Evolutionary conservation across 2,888 invertebrate genomes (phyloP).

Genomic region (Cyaniris semiargus): DNA sequence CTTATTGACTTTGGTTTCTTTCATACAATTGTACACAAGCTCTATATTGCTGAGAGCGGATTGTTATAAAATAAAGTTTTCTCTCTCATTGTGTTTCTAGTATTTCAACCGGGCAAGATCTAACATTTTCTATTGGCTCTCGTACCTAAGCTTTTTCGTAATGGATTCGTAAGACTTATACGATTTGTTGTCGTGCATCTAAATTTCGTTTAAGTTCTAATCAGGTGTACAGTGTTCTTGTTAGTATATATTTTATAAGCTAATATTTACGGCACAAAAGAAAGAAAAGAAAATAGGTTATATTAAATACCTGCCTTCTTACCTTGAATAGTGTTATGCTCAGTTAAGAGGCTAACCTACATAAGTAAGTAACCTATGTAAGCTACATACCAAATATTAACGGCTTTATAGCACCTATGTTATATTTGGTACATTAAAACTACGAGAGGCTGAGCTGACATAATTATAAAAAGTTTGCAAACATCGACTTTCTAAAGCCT

Average conservation of each 20-base stretch:
- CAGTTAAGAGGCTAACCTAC: too few relatives aligned
- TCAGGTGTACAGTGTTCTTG: too few relatives aligned
- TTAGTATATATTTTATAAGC: too few relatives aligned
- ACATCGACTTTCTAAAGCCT: not conserved
- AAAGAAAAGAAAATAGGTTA: too few relatives aligned
- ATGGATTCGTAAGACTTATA: not conserved
- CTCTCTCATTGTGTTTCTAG: not conserved
- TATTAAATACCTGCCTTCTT: too few relatives aligned
- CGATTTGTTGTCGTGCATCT: not conserved
- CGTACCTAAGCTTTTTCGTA: constrained; percentile 5
- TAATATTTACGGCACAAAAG: too few relatives aligned
- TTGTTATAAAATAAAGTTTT: not conserved
- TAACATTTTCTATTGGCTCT: not conserved
- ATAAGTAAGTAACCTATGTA: too few relatives aligned
- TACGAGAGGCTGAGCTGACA: not conserved
- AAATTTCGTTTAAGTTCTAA: too few relatives aligned
- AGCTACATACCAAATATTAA: not conserved
- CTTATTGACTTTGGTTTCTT: not conserved
- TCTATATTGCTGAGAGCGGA: not conserved
- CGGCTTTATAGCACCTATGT: not conserved
- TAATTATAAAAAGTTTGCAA: not conserved
- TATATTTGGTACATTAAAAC: not conserved
- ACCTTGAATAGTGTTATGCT: too few relatives aligned
- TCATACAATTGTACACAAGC: not conserved
- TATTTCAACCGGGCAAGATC: not conserved